Evolutionary conservation across 2,113 vertebrate genomes (phyloP), one percentile per base, ranked within the genome.

Genomic region (Eupsittula cactorum): DNA sequence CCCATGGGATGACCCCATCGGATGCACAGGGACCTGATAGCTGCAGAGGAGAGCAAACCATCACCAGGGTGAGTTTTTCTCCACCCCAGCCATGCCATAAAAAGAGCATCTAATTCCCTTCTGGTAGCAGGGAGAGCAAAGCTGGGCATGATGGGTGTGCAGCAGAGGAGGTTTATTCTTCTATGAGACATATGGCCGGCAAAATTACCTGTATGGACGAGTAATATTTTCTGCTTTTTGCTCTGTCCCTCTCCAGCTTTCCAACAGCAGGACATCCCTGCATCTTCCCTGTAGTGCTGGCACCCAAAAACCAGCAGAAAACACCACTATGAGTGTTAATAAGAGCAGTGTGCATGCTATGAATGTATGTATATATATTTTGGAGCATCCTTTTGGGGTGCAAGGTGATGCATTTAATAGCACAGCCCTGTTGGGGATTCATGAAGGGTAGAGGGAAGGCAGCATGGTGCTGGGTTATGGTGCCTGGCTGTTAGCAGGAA

Each of bases 21-120:
- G 49, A n/a, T 42, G 47, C 0, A 2, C 1, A 13, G 12, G 63
- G 14, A 52, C 37, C 8, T 1, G 1, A 10, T 2, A 7, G 37
- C 42, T 75, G 13, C 3, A 5, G 29, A 6, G 7, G 10, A 77
- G 24, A 81, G n/a, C 0, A 8, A 63, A 52, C 13, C 24, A 50
- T 35, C 52, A 55, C 16, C 3, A 4, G 33, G 47, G 9, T n/a
- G 35, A 52, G 27, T 2, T 14, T 46, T 71, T 33, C n/a, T 21
- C 33, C 39, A 29, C 39, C 19, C 5, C 11, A n/a, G 24, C 46
- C 25, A 31, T 11, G 35, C 39, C 11, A 6, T 21, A 33, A 76
- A 90, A 90, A 62, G 8, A 73, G 2, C 27, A 50, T 52, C 89
- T 29, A 67, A 64, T 82, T n/a, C 71, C 57, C 25, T 21, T 46